Evolutionary conservation across 2,797 vertebrate species (phyloP), one percentile per base, ranked within the genome.

Genomic region (Agapornis canus): DNA sequence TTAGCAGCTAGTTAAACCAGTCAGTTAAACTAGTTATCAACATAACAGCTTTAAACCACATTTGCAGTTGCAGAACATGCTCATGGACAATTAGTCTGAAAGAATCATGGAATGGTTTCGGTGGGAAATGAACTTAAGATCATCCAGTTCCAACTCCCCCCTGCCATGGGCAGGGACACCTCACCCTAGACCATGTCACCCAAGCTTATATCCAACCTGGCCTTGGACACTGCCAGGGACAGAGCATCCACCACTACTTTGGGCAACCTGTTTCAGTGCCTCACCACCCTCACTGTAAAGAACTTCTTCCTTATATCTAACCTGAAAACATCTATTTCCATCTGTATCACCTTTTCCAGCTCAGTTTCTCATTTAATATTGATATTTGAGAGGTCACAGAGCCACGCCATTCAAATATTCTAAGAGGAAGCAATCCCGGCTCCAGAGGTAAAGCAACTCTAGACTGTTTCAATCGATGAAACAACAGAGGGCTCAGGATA

Each of bases 61-160:
- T 40, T 31, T 35, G 20, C n/a, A 77, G 39, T 1, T n/a, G 25
- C 35, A 71, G 26, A 73, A 77, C 11, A 23, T 0, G 0, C 10
- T 49, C 5, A 7, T 61, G n/a, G n/a, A 86, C 5, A 57, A 52
- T 13, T 17, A 8, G 10, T 22, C 21, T 48, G 13, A 18, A 80
- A 83, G 29, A 68, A 57, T 35, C 54, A 57, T 4, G 14, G 54
- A 57, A 57, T 35, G 54, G 32, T 57, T 35, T 11, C n/a, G 14
- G 22, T 25, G 35, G 54, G 54, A 35, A 35, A 57, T 32, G 54
- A 2, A 32, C 32, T 57, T 57, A 57, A 57, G 22, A 57, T 11
- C 14, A 25, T 25, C 54, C 9, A 35, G 14, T 35, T 35, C n/a
- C 32, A 35, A 57, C 21, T 22, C 21, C n/a, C n/a, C n/a, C n/a